These are phyloP conservation scores for Sebastes glaucus DNA, from an alignment of 2,797 vertebrate genomes.

Conservation along the genomic window DNA sequence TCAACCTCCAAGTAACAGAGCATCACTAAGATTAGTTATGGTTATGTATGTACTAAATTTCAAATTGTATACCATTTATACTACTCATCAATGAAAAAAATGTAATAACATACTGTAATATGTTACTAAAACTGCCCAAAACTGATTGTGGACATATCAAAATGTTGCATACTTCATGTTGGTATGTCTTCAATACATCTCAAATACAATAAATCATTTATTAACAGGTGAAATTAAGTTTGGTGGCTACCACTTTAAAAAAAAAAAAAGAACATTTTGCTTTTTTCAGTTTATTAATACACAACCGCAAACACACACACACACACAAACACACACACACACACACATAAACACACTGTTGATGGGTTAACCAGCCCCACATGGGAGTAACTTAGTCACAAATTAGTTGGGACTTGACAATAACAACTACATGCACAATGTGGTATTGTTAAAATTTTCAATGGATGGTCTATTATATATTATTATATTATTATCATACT, in stretches of 20 bases:
- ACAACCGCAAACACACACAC: background rate
- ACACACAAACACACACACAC: background rate
- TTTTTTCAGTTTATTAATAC: background rate
- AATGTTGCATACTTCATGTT: no score
- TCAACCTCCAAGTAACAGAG: no score
- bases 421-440: background rate
- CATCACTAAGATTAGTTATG: background rate
- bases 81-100: background rate
- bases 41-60: background rate
- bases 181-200: background rate
- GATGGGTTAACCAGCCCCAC: background rate
- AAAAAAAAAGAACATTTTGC: background rate
- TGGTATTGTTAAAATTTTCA: background rate
- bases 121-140: no score
- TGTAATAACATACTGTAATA: no score
- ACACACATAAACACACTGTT: background rate
- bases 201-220: background rate
- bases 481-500: no score
- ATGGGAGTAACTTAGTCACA: background rate
- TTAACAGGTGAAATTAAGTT: background rate
- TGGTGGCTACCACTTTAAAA: background rate
- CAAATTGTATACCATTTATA: background rate
- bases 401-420: background rate
- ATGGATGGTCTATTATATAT: background rate
- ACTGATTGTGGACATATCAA: no score